Evolutionary conservation across 2,888 invertebrate species (phyloP), one percentile per base, ranked within the genome.

Genomic region (Apomyelois bistriatella): DNA sequence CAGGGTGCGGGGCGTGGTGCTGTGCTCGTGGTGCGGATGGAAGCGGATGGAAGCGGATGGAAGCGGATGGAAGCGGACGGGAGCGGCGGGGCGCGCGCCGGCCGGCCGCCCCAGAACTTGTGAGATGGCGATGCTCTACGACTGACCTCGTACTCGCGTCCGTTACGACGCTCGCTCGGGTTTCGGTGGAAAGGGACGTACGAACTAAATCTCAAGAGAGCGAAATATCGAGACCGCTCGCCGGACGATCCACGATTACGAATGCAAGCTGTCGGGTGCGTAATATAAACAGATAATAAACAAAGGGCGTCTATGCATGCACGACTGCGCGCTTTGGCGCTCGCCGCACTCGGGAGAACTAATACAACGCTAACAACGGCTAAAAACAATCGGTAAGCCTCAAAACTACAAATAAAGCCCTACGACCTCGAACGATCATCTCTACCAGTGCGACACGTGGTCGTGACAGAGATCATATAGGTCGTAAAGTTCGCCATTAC

Each of bases 361-460:
- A 88, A 87, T 85, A 88, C 87, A 89, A 89, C 85, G 86, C 89
- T 89, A 88, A 88, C 85, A 87, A 88, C 88, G 89, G 90, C 88
- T 90, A 90, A 90, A 82, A 90, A 90, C 89, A 89, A 88, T 89
- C 84, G 84, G 85, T 83, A 90, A 91, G 91, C 91, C 91, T 91
- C 90, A 90, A 89, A 87, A 90, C 91, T 91, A 91, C 91, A 88
- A 85, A 86, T 90, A 87, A 90, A 89, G 90, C 91, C 90, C 90
- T 88, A 87, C 88, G 89, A 87, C 84, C 85, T 86, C 88, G 84
- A 83, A 85, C 90, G 89, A 82, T 84, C 80, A 79, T 79, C 84
- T 82, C 80, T 78, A 81, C 70, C 69, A 70, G 80, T 78, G 74
- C 71, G 72, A 74, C 76, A 77, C 76, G 79, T 74, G 73, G 73